Evolutionary conservation across 2,797 vertebrate genomes (phyloP), one percentile per base, ranked within the genome.

Genomic region (Rhyacichthys aspro): DNA sequence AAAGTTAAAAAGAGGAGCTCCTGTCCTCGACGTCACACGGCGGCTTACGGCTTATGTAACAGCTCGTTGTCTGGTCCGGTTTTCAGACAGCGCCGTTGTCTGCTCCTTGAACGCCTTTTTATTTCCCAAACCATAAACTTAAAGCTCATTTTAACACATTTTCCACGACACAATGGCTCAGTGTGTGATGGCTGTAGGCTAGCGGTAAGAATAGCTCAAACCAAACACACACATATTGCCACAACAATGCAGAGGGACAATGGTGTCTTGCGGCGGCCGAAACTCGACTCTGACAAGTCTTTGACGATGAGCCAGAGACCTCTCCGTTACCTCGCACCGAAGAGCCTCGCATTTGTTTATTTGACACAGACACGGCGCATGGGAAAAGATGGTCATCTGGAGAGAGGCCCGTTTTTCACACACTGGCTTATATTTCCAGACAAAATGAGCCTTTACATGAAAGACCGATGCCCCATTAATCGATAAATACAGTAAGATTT

Each of bases 21-120:
- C 16, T 41, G 9, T 53, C 18, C 33, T 9, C 10, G 45, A 14
- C 36, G 43, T 72, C 41, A 60, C 11, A 47, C 46, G 50, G 8
- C n/a, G 47, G 42, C 33, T 52, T 0, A 58, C 0, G 8, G 43
- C 52, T 84, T 85, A 82, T 75, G 55, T 74, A 83, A 86, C 68
- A 65, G 1, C 37, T 55, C 47, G 64, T 44, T 38, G 46, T 43
- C 70, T 59, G 48, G 72, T 61, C 74, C 72, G 36, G 55, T 69
- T 55, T 82, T 72, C 75, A 76, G 67, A 74, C 34, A 47, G 45
- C 38, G 7, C 48, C 66, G 63, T 70, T 76, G 71, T 74, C 79
- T 83, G 58, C 44, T 55, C 45, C 34, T 19, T 72, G n/a, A 48
- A 36, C 58, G 43, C 33, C 23, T 28, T 28, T 28, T 5, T 6